Evolutionary conservation across 2,797 vertebrate species (phyloP), one percentile per base, ranked within the genome.

Genomic region (Gephyroberyx darwinii): DNA sequence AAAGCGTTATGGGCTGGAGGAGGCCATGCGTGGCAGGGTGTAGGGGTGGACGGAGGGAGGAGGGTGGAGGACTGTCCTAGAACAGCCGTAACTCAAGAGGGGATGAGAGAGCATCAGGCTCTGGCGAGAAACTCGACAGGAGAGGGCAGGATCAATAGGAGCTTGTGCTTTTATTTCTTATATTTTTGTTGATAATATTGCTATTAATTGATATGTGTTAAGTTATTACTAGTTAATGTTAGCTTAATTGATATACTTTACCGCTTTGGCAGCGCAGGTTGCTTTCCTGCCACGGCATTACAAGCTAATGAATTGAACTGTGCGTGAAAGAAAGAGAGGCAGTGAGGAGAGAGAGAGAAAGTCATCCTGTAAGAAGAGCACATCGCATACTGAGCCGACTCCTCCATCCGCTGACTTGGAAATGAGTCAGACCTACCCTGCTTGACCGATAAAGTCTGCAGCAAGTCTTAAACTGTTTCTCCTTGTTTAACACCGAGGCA

Each of bases 11-110:
- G 87, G 88, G 82, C 71, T 68, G 82, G 84, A 87, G 88, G 82
- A 89, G 88, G 80, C 85, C 90, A 91, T 88, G 91, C 92, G 90
- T 90, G 90, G 90, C 90, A 66, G 86, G 56, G 74, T 81, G 65
- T 74, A 70, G 82, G 85, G 84, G 60, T 4, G 50, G 2, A 2
- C 13, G 50, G 20, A 14, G 8, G 20, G 19, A 9, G 4, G 22
- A 26, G 81, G 51, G 67, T 33, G 64, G 26, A 71, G 53, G 26
- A 26, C n/a, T n/a, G n/a, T n/a, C n/a, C n/a, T n/a, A 77, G 74
- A 75, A 69, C 14, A 65, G 72, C 65, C 65, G 35, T 73, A 70
- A 75, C 48, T 80, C 69, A 59, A 72, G 60, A 43, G 57, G 73
- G 77, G 81, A 69, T 39, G 37, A 39, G 8, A 9, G 37, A 39